Evolutionary conservation across 2,113 vertebrate genomes (phyloP).

Genomic region (Melanerpes formicivorus): DNA sequence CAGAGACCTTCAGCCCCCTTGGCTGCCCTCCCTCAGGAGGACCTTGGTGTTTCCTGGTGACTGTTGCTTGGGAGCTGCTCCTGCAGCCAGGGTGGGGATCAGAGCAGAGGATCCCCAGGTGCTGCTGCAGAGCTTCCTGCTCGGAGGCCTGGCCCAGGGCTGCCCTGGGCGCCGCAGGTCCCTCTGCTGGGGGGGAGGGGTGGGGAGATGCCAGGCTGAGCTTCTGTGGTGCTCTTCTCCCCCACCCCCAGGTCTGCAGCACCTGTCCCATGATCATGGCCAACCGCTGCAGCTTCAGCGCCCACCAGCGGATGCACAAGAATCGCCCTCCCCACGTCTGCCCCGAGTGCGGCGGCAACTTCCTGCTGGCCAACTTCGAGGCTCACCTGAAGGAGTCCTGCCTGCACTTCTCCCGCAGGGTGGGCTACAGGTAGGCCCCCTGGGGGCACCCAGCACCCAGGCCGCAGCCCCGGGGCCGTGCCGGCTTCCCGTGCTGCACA

Average conservation of each 20-base stretch:
- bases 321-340: slow-evolving; percentile 86
- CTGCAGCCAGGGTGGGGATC: neutral
- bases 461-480: rapidly evolving
- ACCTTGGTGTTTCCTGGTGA: neutral
- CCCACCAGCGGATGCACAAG: slow-evolving; percentile 93
- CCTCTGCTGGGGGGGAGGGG: too few relatives aligned
- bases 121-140: neutral
- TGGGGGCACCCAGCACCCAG: neutral
- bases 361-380: slow-evolving; percentile 82
- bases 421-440: slow-evolving; percentile 88
- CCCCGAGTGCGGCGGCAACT: slow-evolving; percentile 89
- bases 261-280: slow-evolving; percentile 93
- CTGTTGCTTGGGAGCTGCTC: neutral
- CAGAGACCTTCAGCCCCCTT: neutral
- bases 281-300: slow-evolving; percentile 87
- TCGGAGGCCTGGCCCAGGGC: neutral
- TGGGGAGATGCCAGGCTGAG: rapidly evolving
- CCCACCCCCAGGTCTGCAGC: slow-evolving; percentile 80
- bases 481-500: rapidly evolving
- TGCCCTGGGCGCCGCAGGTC: neutral
- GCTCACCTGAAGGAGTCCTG: slow-evolving; percentile 86
- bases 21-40: neutral
- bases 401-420: slow-evolving; percentile 90
- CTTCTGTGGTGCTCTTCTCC: neutral
- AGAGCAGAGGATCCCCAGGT: too few relatives aligned